Evolutionary conservation across 2,888 invertebrate genomes (phyloP), one percentile per base, ranked within the genome.

Genomic region (Trypoxylon attenuatum): DNA sequence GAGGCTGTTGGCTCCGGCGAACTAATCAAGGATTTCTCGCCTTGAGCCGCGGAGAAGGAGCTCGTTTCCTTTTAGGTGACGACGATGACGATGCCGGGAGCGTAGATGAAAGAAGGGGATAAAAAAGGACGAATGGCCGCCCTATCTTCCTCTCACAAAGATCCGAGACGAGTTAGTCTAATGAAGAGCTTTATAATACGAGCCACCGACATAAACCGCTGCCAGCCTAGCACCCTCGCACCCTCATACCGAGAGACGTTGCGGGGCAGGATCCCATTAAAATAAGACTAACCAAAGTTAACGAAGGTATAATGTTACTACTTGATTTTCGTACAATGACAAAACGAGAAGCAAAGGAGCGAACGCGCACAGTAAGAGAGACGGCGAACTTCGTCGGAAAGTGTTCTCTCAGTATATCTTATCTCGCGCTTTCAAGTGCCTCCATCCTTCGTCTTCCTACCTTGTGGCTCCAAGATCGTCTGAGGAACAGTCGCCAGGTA

Each of bases 1-100:
- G 33, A 29, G 19, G 19, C n/a, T 2, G 53, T 46, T 16, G 39
- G 56, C 46, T 60, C 66, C 51, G 60, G 62, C 51, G 74, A 76
- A 77, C 78, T 78, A 78, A 78, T 78, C 78, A 78, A 78, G 78
- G 68, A 78, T 77, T 78, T 78, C 77, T 76, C 78, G 78, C 76
- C 76, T 73, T 72, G 67, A 78, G 66, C 63, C 67, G 64, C 64
- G 46, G 57, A 60, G 59, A 53, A 52, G 56, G 58, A 64, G 60
- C 71, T 70, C 71, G 73, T 78, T 74, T 73, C 72, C 73, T 78
- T 74, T 79, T 71, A 72, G 72, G 73, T 69, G 73, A 71, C 70
- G 69, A 76, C 60, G 68, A 69, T 52, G 67, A 65, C n/a, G 33
- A 33, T 13, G 4, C 13, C 2, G 1, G 3, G 70, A 65, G 57